Conservation (phyloP, 1,140 invertebrate species). For the Papilio dardanus region DNA sequence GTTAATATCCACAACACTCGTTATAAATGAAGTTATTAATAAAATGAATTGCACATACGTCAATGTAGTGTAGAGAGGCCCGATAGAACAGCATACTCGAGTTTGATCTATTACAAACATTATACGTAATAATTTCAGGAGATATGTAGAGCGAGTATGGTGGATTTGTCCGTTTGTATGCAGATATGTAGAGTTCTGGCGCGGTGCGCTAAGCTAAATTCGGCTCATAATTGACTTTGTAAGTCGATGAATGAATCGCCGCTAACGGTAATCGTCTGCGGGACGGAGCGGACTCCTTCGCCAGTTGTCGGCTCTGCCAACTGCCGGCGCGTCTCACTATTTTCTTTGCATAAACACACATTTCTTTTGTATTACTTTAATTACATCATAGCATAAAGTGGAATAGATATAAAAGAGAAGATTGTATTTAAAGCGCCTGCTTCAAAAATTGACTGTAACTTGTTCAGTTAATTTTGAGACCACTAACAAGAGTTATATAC, state of each 20-base stretch:
- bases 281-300: constrained; percentile 47
- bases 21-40: constrained; percentile 29
- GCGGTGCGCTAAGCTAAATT: constrained; percentile 72
- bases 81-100: constrained; percentile 32
- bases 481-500: constrained; percentile 1
- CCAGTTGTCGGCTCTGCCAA: constrained; percentile 31
- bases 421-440: too few species aligned
- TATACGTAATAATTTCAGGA: constrained; percentile 25
- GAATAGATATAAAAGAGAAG: too few species aligned
- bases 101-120: constrained; percentile 33
- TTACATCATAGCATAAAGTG: background rate
- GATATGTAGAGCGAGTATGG: constrained; percentile 5
- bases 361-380: background rate
- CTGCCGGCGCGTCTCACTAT: background rate
- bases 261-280: constrained; percentile 55
- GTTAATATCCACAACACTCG: background rate
- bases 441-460: too few species aligned
- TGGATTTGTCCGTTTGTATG: constrained; percentile 53
- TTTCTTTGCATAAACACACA: background rate
- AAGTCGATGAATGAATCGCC: constrained; percentile 72
- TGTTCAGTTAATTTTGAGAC: background rate
- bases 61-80: constrained; percentile 26
- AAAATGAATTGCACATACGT: constrained; percentile 31
- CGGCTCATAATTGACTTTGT: constrained; percentile 75
- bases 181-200: constrained; percentile 64